phyloP scores from a whole-genome alignment of 2,113 vertebrate genomes.

The Conger conger region DNA sequence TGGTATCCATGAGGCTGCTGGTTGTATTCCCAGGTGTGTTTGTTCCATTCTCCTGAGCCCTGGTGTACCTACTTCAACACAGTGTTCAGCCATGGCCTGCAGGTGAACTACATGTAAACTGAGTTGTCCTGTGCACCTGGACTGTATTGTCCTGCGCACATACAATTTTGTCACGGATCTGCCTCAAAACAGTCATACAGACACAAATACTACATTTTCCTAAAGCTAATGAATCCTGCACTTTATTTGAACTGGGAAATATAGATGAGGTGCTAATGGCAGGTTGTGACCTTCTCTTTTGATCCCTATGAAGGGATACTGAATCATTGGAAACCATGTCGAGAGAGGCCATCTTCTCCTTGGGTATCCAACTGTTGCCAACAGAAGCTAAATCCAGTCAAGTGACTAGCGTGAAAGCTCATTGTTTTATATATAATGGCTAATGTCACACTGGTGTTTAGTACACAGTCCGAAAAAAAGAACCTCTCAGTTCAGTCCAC shows the following conservation, averaged over 20 bases:
- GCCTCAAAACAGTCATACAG: neutral
- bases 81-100: neutral
- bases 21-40: neutral
- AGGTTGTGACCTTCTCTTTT: neutral
- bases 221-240: neutral
- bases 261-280: neutral
- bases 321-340: neutral
- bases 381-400: neutral
- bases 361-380: neutral
- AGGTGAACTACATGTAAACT: neutral
- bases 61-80: neutral
- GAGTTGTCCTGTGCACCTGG: neutral
- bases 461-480: too few species aligned
- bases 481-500: neutral
- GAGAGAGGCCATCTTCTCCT: neutral
- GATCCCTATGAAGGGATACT: neutral
- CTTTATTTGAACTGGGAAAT: neutral
- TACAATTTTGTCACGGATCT: neutral
- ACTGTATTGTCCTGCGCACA: neutral
- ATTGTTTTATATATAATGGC: neutral
- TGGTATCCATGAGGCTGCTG: neutral
- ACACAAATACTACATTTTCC: neutral
- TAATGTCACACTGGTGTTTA: neutral
- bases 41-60: neutral
- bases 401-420: neutral